Base-by-base conservation (phyloP, 2,113 vertebrate species). In the Sylvietta virens region DNA sequence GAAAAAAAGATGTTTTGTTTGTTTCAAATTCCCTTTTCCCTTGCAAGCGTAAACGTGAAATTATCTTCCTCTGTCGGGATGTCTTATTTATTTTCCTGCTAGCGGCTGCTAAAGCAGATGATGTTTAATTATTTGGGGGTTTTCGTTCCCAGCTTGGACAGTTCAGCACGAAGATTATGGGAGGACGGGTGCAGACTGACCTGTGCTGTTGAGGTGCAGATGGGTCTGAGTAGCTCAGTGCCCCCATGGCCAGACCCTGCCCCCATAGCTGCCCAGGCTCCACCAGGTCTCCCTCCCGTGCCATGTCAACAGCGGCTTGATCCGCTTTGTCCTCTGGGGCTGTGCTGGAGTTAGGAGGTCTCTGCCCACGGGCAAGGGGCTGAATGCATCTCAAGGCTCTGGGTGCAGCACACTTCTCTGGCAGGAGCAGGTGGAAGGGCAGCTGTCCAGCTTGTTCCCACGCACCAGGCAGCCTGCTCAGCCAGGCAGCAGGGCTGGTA, bases 61-160 rank as follows among this genome's bases (percentile, higher is more conserved):
- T 89, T 92, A 72, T 85, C 76, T 86, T 84, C 47, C 65, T 80
- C 95, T 83, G 62, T 30, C 94, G 77, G 90, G 86, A 96, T 83
- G 88, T 95, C 87, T 95, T 92, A 89, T 90, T 96, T 94, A 87
- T 95, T 95, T 91, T 91, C 65, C 70, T 94, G 73, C 78, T 85
- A 60, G 48, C 48, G 57, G 53, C 84, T 91, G 81, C 88, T 88
- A 81, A 81, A 93, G 78, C 50, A 69, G 71, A 80, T 40, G 64
- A 84, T 61, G 37, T 54, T 92, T 93, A 94, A 90, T 95, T 96
- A 88, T 72, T 86, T 64, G 58, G 54, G 69, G 66, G 40, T 56
- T 67, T 94, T 72, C 70, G 86, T 82, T 81, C 56, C 73, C 0
- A 2, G 42, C 58, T 88, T 47, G 77, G 54, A 62, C 27, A 30